Conservation (phyloP, 2,113 vertebrate genomes). For the Urocitellus parryii region DNA sequence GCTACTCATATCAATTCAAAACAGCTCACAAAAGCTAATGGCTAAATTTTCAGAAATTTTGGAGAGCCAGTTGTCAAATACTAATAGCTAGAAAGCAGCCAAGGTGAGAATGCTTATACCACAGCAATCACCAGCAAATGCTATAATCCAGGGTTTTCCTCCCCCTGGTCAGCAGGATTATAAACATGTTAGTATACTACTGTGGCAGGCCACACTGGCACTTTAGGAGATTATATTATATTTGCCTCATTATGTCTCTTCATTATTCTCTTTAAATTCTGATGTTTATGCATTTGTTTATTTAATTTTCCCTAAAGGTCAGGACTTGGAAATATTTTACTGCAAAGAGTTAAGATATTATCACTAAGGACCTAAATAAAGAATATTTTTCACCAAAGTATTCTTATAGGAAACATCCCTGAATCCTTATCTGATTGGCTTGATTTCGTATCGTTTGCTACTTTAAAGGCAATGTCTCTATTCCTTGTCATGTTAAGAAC, state of each 20-base stretch:
- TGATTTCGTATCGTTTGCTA: not conserved
- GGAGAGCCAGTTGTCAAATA: not conserved
- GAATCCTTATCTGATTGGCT: not conserved
- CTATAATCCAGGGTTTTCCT: not conserved
- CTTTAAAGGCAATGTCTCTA: constrained; percentile 18
- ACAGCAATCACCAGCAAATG: not conserved
- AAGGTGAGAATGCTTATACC: not conserved
- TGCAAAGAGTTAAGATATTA: constrained; percentile 44
- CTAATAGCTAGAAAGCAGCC: not conserved
- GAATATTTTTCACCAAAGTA: constrained; percentile 55
- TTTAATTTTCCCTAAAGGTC: not conserved
- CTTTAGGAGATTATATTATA: not conserved
- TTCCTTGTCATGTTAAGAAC: not conserved
- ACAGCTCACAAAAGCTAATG: not conserved
- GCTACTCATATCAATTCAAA: not conserved
- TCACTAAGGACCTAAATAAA: constrained; percentile 56
- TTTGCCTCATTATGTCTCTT: not conserved
- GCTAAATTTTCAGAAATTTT: not conserved
- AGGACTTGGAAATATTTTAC: constrained; percentile 38
- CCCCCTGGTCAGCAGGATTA: not conserved
- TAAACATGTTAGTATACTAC: not conserved
- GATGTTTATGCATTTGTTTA: constrained; percentile 14
- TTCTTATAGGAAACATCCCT: constrained; percentile 42
- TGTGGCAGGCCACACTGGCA: not conserved
- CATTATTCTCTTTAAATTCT: not conserved